Evolutionary conservation across 2,888 invertebrate species (phyloP).

Genomic region (Formica aserva): DNA sequence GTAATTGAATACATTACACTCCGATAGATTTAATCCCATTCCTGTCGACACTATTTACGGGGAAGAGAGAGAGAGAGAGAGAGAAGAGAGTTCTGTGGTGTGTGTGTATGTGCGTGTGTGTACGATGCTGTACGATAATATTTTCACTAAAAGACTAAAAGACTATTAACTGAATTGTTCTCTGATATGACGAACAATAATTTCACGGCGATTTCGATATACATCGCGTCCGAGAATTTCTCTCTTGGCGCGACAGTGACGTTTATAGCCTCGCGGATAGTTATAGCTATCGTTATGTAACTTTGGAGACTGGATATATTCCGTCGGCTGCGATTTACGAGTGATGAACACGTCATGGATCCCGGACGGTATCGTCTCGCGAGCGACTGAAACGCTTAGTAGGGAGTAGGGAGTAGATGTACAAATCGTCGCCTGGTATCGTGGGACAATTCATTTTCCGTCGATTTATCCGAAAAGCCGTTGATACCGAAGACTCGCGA

Average conservation of each 20-base stretch:
- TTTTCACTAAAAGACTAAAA: neutral
- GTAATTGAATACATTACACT: conserved; percentile 46
- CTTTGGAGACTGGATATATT: conserved; percentile 32
- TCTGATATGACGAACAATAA: neutral
- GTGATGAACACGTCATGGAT: conserved; percentile 63
- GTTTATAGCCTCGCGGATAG: conserved; percentile 10
- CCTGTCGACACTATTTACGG: neutral
- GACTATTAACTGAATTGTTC: neutral
- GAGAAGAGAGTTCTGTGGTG: neutral
- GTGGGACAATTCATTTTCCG: conserved; percentile 64
- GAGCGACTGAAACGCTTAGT: conserved; percentile 19
- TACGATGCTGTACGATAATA: neutral
- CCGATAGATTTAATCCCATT: conserved; percentile 23
- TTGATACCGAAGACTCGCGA: conserved; percentile 59
- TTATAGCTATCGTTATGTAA: conserved; percentile 37
- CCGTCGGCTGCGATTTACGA: conserved; percentile 44
- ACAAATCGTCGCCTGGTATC: conserved; percentile 35
- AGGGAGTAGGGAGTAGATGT: conserved; percentile 41
- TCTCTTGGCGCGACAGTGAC: neutral
- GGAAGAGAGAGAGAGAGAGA: neutral
- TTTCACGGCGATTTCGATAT: neutral
- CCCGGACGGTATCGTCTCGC: conserved; percentile 17
- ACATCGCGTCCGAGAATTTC: neutral
- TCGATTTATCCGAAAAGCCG: conserved; percentile 68
- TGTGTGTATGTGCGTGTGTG: neutral